These are phyloP conservation scores for Onthophagus taurus DNA, from an alignment of 1,140 invertebrate species.

Conservation along the genomic window DNA sequence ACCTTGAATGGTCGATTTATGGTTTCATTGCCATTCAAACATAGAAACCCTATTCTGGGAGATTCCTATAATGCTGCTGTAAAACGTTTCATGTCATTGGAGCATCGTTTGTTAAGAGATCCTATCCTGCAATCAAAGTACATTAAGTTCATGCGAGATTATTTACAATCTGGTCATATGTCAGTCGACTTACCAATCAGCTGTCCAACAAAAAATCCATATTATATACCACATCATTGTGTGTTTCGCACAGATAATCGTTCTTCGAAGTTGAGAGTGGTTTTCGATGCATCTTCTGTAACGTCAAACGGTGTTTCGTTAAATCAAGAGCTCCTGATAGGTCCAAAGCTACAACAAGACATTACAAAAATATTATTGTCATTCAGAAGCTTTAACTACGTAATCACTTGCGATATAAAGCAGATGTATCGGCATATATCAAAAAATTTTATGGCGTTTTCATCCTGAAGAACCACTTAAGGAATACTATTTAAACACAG, in stretches of 20 bases:
- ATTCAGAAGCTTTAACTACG: not conserved
- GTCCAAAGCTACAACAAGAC: not conserved
- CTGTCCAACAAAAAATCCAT: not conserved
- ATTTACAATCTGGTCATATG: conserved; percentile 22
- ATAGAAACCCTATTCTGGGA: not conserved
- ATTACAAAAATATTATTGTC: not conserved
- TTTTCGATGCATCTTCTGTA: not conserved
- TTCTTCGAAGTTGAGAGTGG: not conserved
- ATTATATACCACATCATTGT: not conserved
- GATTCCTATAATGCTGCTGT: conserved; percentile 10
- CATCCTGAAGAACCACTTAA: no score
- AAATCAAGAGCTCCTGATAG: not conserved
- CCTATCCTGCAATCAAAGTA: conserved; percentile 13
- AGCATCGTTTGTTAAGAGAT: conserved; percentile 16
- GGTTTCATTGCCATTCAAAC: conserved; percentile 1
- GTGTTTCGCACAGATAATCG: not conserved
- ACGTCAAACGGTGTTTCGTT: not conserved
- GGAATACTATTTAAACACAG: no score
- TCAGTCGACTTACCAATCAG: not conserved
- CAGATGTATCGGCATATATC: not conserved
- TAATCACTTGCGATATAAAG: not conserved
- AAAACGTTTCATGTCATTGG: conserved; percentile 18
- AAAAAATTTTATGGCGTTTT: no score
- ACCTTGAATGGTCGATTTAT: conserved; percentile 5
- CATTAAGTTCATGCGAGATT: conserved; percentile 19